A percentile compares a stretch with the other conserved stretches of the same genome.
Evolutionary conservation across 2,888 invertebrate species (phyloP).

Genomic region (Euplagia quadripunctaria): DNA sequence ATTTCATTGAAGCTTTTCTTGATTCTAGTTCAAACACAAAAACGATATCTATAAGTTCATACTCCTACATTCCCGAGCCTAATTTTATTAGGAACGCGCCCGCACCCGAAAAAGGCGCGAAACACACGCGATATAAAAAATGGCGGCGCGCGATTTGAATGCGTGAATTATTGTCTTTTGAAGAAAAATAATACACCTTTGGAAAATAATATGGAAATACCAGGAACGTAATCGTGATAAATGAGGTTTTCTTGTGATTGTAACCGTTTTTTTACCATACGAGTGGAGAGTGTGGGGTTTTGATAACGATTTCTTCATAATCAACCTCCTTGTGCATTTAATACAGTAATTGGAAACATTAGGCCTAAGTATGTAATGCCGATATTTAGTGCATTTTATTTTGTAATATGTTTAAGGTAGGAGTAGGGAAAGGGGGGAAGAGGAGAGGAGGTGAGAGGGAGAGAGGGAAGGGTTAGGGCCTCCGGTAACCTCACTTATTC

Average conservation of each 20-base stretch:
- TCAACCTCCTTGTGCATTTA: background rate
- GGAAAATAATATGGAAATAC: slow-evolving; percentile 75
- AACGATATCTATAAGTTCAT: slow-evolving; percentile 59
- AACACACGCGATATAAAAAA: slow-evolving; percentile 88
- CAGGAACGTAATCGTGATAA: slow-evolving; percentile 70
- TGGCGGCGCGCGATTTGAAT: slow-evolving; percentile 85
- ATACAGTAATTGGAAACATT: background rate
- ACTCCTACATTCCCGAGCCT: slow-evolving; percentile 75
- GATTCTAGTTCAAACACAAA: background rate
- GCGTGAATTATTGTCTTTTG: slow-evolving; percentile 86
- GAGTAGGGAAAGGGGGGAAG: no score
- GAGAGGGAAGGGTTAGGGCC: no score
- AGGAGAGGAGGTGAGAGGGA: no score
- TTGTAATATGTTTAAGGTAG: no score
- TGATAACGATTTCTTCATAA: background rate
- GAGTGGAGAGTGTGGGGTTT: background rate
- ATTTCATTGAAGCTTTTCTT: background rate
- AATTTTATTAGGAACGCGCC: slow-evolving; percentile 87
- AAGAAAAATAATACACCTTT: slow-evolving; percentile 82
- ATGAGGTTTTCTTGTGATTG: slow-evolving; percentile 54
- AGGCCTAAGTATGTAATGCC: no score
- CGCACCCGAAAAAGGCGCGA: slow-evolving; percentile 87
- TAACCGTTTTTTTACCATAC: slow-evolving; percentile 22
- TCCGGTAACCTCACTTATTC: no score
- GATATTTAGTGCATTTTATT: no score